Base-by-base conservation (phyloP, 2,113 vertebrate genomes). In the Cochlearius cochlearius region DNA sequence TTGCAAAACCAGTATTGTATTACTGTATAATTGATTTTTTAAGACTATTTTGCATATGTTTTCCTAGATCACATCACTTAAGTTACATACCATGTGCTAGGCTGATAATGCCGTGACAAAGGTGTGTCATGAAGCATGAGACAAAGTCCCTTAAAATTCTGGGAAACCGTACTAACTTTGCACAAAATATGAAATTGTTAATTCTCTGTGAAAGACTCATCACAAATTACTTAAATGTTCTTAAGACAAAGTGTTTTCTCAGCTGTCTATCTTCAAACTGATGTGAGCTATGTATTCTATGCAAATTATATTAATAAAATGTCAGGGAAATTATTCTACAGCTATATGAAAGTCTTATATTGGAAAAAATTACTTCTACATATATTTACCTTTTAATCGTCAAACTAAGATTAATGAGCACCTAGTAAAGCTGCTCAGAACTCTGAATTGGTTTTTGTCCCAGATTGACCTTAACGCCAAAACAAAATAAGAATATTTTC, bases 21-120 rank as follows among this genome's bases (percentile, higher is more conserved):
- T 97, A 52, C 69, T 96, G 85, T 97, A 98, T 97, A 98, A 98
- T 98, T 97, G 94, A 98, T 98, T 98, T 98, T 90, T 77, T 38
- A 89, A 89, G 71, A 95, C n/a, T 94, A 68, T 81, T 98, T 97
- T 97, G 95, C 93, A 97, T 97, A 82, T 92, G 36, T 80, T 98
- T 97, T 94, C 84, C 47, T 87, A 97, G 96, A 95, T 94, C 74
- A 86, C 74, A 96, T 90, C 77, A 94, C 16, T 96, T 85, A 85
- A 95, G 43, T 41, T 92, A 36, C 15, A n/a, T 93, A 81, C 45
- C 23, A 8, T 92, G 38, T 45, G 16, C 56, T 41, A 73, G 52
- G 59, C 59, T 88, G 56, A 77, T 93, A 84, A 66, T 26, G 50
- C 27, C 30, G n/a, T 29, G 49, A 82, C 29, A 71, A 80, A 74